phyloP scores from a whole-genome alignment of 2,797 vertebrate species.

The Gallirallus australis region DNA sequence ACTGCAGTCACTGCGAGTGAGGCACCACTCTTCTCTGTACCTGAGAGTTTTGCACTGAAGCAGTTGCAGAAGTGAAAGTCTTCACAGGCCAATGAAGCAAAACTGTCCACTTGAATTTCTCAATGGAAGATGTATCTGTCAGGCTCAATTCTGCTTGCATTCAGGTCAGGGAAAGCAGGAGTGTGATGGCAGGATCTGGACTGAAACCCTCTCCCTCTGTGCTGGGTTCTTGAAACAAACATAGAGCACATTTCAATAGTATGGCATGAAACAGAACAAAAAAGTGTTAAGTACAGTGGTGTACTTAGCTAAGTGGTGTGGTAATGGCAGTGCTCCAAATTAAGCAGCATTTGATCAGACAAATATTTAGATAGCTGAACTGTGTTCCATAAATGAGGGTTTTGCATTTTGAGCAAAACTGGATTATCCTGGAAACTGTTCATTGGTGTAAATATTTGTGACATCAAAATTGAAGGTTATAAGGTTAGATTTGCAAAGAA shows the following conservation, averaged over 20 bases:
- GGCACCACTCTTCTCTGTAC: not conserved
- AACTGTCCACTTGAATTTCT: not conserved
- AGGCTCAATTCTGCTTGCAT: not conserved
- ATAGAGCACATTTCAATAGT: not conserved
- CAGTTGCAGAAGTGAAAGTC: not conserved
- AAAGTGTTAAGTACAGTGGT: not conserved
- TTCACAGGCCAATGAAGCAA: not conserved
- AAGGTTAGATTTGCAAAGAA: not conserved
- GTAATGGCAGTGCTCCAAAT: not conserved
- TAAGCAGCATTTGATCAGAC: not conserved
- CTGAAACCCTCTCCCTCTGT: not conserved
- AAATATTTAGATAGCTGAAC: not conserved
- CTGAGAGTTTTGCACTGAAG: not conserved
- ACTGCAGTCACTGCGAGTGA: not conserved
- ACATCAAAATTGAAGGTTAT: not conserved
- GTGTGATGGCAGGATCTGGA: not conserved
- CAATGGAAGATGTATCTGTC: not conserved
- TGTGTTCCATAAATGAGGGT: not conserved
- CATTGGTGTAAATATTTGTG: not conserved
- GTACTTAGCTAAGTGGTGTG: not conserved
- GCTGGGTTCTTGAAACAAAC: not conserved
- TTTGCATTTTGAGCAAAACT: not conserved
- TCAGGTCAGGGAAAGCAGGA: not conserved
- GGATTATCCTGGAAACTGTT: not conserved
- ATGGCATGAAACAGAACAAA: not conserved